Evolutionary conservation across 2,888 invertebrate genomes (phyloP).

Genomic region (Hermaeophaga mercurialis): DNA sequence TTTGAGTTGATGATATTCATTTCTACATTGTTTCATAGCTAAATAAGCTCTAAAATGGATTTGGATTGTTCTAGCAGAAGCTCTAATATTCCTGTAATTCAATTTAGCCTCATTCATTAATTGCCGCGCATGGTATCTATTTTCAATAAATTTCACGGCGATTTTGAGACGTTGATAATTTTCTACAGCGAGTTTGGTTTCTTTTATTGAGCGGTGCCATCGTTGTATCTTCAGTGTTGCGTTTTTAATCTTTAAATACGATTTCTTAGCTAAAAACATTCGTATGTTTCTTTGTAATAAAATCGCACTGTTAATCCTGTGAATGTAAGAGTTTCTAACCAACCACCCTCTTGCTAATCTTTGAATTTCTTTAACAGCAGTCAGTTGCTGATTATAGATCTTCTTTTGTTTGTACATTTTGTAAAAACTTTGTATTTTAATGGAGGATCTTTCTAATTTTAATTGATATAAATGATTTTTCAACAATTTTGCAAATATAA

Average conservation of each 20-base stretch:
- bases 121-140: slow-evolving; percentile 48
- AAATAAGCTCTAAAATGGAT: slow-evolving; percentile 45
- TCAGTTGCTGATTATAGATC: slow-evolving; percentile 36
- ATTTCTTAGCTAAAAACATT: slow-evolving; percentile 44
- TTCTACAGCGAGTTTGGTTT: slow-evolving; percentile 43
- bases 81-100: slow-evolving; percentile 29
- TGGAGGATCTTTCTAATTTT: slow-evolving; percentile 57
- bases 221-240: slow-evolving; percentile 33
- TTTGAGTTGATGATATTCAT: slow-evolving; percentile 21
- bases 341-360: slow-evolving; percentile 41
- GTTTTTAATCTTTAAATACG: slow-evolving; percentile 34
- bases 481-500: slow-evolving; percentile 43
- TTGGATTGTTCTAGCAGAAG: slow-evolving; percentile 33
- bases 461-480: slow-evolving; percentile 53
- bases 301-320: slow-evolving; percentile 30
- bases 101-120: slow-evolving; percentile 42
- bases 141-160: no score
- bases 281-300: slow-evolving; percentile 57
- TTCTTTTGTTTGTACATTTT: slow-evolving; percentile 47
- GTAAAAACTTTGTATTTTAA: slow-evolving; percentile 62
- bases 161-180: slow-evolving; percentile 39
- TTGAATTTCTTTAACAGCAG: slow-evolving; percentile 43
- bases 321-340: slow-evolving; percentile 36
- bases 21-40: slow-evolving; percentile 9
- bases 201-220: slow-evolving; percentile 40